These are phyloP conservation scores for Pachypanchax playfairii DNA, from an alignment of 2,113 vertebrate genomes.

Conservation along the genomic window DNA sequence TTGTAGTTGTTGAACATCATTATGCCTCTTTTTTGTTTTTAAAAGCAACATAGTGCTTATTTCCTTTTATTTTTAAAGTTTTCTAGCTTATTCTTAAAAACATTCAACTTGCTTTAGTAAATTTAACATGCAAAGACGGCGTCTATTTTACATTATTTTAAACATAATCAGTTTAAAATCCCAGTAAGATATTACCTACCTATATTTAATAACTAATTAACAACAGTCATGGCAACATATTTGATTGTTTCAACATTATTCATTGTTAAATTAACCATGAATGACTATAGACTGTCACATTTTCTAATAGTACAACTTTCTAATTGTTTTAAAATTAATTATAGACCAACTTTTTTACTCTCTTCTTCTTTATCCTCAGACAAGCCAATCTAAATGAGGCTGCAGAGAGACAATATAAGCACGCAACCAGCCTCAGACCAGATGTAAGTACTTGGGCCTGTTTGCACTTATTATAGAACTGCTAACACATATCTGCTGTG, in stretches of 20 bases:
- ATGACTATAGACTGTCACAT: slow-evolving; percentile 1
- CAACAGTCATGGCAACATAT: no score
- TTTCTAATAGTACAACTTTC: not conserved
- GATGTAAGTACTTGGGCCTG: slow-evolving; percentile 84
- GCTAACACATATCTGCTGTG: slow-evolving; percentile 4
- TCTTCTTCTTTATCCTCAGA: slow-evolving; percentile 67
- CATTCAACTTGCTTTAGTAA: not conserved
- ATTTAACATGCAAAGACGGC: not conserved
- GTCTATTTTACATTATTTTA: not conserved
- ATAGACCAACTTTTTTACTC: not conserved
- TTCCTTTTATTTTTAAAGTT: no score
- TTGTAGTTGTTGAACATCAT: no score
- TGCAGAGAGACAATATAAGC: slow-evolving; percentile 90
- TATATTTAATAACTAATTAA: not conserved
- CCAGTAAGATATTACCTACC: not conserved
- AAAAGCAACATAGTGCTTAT: no score
- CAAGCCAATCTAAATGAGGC: slow-evolving; percentile 96
- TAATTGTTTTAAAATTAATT: slow-evolving; percentile 9
- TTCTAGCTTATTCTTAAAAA: no score
- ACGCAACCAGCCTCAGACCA: slow-evolving; percentile 89
- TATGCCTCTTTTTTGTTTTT: no score
- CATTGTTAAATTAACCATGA: not conserved
- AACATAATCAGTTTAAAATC: not conserved
- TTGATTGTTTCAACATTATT: no score
- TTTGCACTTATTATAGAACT: slow-evolving; percentile 44